Evolutionary conservation across 2,888 invertebrate genomes (phyloP), one percentile per base, ranked within the genome.

Genomic region (Drosophila quinaria): DNA sequence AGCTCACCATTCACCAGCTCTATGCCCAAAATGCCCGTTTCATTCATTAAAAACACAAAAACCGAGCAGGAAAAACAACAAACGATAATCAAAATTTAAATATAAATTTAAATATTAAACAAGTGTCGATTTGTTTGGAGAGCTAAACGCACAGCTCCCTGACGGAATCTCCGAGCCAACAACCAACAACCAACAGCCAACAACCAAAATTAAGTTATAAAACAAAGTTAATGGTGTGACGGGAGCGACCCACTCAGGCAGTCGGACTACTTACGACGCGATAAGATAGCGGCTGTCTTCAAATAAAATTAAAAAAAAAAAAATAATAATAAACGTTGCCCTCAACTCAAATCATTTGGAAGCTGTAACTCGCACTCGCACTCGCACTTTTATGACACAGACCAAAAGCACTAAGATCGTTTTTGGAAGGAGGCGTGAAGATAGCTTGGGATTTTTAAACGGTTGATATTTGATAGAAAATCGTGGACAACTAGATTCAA

Each of bases 141-240:
- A 52, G 44, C 31, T 29, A 8, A 50, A 47, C 31, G 31, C 15
- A 19, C 33, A 22, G 50, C 46, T 59, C 35, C 47, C 19, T 41
- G 59, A 52, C 62, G 35, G 47, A 46, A 54, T 22, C 31, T 22
- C 22, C 29, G 35, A 25, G n/a, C 15, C 9, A 47, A 39, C 22
- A 29, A 29, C 8, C 42, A 55, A 75, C n/a, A n/a, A n/a, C 19
- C 19, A 19, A 19, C 19, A 19, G 19, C 19, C 19, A 19, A 19
- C 25, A 29, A 29, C 8, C 42, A 55, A 75, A 87, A 85, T 87
- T 80, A 82, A 87, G 84, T 85, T 87, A 87, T 85, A 87, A 87
- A 85, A 80, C 71, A 82, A 78, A 78, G 74, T 80, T 85, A 87
- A 87, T 85, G 78, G 80, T 78, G 62, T 72, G 70, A 68, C 62